Evolutionary conservation across 2,888 invertebrate species (phyloP), one percentile per base, ranked within the genome.

Genomic region (Tribolium freemani): DNA sequence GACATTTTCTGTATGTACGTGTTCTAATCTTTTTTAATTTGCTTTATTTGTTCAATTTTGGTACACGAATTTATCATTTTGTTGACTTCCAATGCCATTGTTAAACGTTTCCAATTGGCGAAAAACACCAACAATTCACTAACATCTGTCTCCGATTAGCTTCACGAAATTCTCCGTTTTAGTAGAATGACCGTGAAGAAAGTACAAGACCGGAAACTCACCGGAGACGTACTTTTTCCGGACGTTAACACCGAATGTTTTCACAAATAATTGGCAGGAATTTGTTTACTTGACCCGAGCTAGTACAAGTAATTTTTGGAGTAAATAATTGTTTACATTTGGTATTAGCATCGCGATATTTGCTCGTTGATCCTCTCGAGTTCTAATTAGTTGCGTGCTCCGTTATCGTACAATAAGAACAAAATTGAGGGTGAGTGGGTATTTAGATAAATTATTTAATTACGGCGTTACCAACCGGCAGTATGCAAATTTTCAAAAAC

Each of bases 311-410:
- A 45, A 58, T 46, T 60, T 46, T n/a, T 26, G 46, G 60, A 48
- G 60, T 48, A 60, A 60, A 45, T 60, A 45, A 48, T 38, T 58
- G 57, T 58, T 58, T 58, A 58, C 57, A 58, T 58, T 58, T 58
- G 13, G 4, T 45, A 58, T 38, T 26, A 54, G 57, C 13, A 45
- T 44, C 16, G 20, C 16, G 45, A 54, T 44, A 58, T 58, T 58
- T 45, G 57, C 45, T 58, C 16, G 31, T 58, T 58, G 38, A 58
- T 44, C 11, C 44, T 58, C 11, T 44, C 11, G n/a, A 53, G 6
- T 30, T 45, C 10, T 45, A 58, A 58, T 58, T 58, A 44, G 38
- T 58, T n/a, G 57, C 57, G 57, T 45, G 57, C 44, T 56, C 54
- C 54, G 45, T 30, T 54, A 30, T 54, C 13, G 31, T 2, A 10